Evolutionary conservation across 2,888 invertebrate species (phyloP).

Genomic region (Lasioglossum vierecki): DNA sequence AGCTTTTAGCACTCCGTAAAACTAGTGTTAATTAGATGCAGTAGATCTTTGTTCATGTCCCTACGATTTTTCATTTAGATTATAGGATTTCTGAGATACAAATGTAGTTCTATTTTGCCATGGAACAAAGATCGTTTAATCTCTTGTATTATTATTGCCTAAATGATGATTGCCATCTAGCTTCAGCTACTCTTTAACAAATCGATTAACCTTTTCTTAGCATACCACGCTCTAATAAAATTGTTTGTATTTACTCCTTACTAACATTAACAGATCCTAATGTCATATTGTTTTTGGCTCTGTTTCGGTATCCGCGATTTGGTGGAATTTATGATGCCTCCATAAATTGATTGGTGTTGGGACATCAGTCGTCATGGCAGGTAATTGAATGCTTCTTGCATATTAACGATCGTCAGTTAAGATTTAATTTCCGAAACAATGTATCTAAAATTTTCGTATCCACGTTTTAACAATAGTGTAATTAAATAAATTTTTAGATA

Average conservation of each 20-base stretch:
- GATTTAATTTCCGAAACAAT: background rate
- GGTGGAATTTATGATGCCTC: slow-evolving; percentile 81
- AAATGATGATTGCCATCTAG: slow-evolving; percentile 16
- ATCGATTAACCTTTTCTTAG: slow-evolving; percentile 4
- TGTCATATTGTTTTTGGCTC: slow-evolving; percentile 81
- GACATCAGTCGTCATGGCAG: slow-evolving; percentile 83
- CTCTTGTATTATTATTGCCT: background rate
- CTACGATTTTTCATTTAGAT: background rate
- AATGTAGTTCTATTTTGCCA: background rate
- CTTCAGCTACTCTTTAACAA: slow-evolving; percentile 24
- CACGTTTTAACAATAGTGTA: background rate
- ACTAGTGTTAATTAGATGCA: background rate
- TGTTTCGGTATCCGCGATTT: slow-evolving; percentile 81
- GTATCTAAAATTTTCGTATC: background rate
- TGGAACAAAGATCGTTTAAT: background rate
- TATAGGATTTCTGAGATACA: background rate
- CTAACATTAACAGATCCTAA: slow-evolving; percentile 80
- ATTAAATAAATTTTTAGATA: slow-evolving; percentile 6
- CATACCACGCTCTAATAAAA: slow-evolving; percentile 43
- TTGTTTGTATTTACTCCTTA: slow-evolving; percentile 66
- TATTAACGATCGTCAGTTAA: slow-evolving; percentile 44
- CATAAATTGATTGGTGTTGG: slow-evolving; percentile 83
- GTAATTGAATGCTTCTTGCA: slow-evolving; percentile 74
- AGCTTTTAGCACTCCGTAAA: background rate
- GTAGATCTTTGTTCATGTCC: background rate